Base-by-base conservation (phyloP, 1,140 invertebrate genomes). In the Mesaphorura yosii region DNA sequence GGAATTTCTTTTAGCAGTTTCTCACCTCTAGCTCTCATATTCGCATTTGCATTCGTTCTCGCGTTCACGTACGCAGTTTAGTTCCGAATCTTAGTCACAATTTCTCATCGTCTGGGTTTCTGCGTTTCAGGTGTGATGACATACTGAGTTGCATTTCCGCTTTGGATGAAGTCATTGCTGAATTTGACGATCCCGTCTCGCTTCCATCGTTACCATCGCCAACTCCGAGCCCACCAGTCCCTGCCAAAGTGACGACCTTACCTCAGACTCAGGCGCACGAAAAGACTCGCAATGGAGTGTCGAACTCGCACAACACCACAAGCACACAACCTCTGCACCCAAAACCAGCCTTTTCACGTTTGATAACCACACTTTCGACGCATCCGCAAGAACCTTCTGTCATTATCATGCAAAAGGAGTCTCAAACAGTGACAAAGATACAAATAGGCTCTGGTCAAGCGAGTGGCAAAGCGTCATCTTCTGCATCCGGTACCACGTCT, bases 131-230 rank as follows among this genome's bases (percentile, higher is more conserved):
- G 58, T 57, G 55, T 51, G 61, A 63, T 38, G 61, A 63, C 39
- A 63, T 63, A 23, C 46, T 63, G 31, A 63, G 53, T 39, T 59
- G 57, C 31, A 59, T 63, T 31, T 58, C 57, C 7, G 57, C 55
- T 6, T 44, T 63, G 51, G 61, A 63, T 44, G 61, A 63, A 55
- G 57, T 63, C 7, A 59, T 63, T 34, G 58, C 54, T 12, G 54
- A 63, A 44, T 63, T 59, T 45, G 57, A 63, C 41, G 61, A 63
- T 47, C 48, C 46, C 44, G 15, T 54, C 31, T 25, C 51, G 28
- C 20, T 40, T 25, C 41, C 52, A 28, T 26, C 51, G 29, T 1
- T 20, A 15, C 17, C 25, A 22, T 47, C 46, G 20, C 48, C 51
- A 6, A 10, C 23, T 25, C 20, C 7, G 25, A 7, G 5, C n/a